Base-by-base conservation (phyloP, 2,113 vertebrate species). In the Misgurnus mizolepis region DNA sequence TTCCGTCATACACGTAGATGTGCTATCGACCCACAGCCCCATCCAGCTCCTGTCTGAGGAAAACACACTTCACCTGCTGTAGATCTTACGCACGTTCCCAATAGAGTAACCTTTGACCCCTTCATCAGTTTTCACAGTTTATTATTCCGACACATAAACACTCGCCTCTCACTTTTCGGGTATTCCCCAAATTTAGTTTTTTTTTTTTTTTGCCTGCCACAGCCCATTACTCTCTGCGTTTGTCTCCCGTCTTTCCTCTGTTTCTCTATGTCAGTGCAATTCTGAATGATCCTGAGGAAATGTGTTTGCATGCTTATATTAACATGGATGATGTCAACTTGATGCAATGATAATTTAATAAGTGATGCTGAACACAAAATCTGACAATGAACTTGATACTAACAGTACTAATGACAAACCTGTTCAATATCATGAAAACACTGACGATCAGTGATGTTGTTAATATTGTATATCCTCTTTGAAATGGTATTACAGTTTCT, bases 291-390 rank as follows among this genome's bases (percentile, higher is more conserved):
- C 88, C 78, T 86, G 88, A 90, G 89, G 89, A 88, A 90, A 88
- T 83, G 87, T 90, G 90, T 92, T 90, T 94, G 92, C 92, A 94
- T 94, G 92, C 92, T 91, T 92, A 90, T 92, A 92, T 92, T 91
- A 92, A 91, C 89, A 93, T 90, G 91, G 90, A 93, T 93, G 92
- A 92, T 92, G 91, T 94, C 91, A 93, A 90, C 90, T 90, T 87
- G 87, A 92, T 93, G 89, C 90, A 91, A 92, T 84, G 88, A 90
- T 89, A 90, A 91, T 88, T 87, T 90, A 91, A 90, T 89, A 89
- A 88, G 86, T 87, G 89, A 92, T 90, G 89, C 89, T 91, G 85
- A 78, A 68, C 43, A 68, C 18, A 77, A 86, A 89, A 88, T 83
- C 88, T 88, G 86, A 90, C 86, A 81, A 86, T 84, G 88, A 92